These are phyloP conservation scores for Malurus elegans DNA, from an alignment of 2,113 vertebrate genomes.

Conservation along the genomic window DNA sequence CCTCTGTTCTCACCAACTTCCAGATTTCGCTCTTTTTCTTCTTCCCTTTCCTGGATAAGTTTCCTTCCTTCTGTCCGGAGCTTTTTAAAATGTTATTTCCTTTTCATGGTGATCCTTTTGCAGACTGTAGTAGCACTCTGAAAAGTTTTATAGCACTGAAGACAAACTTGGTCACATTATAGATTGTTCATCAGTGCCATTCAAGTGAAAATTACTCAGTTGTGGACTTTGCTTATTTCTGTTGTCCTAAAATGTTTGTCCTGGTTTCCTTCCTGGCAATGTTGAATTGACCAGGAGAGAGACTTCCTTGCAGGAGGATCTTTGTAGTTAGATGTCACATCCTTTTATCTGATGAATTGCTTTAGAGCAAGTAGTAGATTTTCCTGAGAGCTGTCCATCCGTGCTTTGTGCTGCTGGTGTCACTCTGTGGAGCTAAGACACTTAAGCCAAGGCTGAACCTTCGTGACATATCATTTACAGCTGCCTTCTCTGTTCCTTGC, in stretches of 20 bases:
- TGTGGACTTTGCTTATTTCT: not conserved
- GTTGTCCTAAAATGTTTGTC: not conserved
- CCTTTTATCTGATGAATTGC: not conserved
- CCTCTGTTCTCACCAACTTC: not conserved
- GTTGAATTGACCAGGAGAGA: not conserved
- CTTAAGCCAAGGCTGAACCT: not conserved
- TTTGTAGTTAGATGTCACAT: not conserved
- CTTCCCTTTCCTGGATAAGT: slow-evolving; percentile 14
- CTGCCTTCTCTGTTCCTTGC: not conserved
- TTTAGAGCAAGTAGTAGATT: not conserved
- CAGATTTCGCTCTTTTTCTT: not conserved
- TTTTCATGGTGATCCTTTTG: not conserved
- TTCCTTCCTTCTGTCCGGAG: not conserved
- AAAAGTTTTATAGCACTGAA: not conserved
- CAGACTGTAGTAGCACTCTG: not conserved
- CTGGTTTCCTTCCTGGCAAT: not conserved
- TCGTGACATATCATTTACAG: not conserved
- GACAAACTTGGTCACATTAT: not conserved
- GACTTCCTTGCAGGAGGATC: not conserved
- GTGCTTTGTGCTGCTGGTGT: not conserved
- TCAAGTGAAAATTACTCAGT: not conserved
- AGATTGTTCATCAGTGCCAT: not conserved
- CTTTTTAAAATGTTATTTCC: not conserved
- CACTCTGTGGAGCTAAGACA: not conserved
- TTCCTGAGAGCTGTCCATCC: not conserved